Percentiles rank a stretch among this genome's conserved stretches.
Conservation (phyloP, 1,140 invertebrate genomes). For the Oryctes rhinoceros region DNA sequence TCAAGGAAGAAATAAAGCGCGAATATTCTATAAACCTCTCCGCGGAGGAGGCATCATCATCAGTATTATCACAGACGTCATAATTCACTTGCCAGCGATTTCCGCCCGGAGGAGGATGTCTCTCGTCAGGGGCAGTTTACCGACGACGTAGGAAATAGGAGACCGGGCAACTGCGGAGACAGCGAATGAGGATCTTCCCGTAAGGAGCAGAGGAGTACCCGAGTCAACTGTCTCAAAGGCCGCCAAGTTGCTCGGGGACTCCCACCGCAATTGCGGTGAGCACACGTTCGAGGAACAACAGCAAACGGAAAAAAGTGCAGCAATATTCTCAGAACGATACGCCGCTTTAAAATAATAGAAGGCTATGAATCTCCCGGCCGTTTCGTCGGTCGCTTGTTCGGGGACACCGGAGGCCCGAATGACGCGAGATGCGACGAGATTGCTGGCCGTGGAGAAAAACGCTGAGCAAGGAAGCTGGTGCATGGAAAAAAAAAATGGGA, state of each 20-base stretch:
- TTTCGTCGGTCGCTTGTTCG: slow-evolving; percentile 2
- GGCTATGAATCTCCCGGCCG: background rate
- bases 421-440: background rate
- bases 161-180: background rate
- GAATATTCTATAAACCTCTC: background rate
- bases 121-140: slow-evolving; percentile 7
- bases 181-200: background rate
- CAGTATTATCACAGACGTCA: slow-evolving; percentile 3
- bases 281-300: background rate
- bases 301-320: background rate
- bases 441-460: background rate
- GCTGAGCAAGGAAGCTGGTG: background rate
- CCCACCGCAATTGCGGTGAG: slow-evolving; percentile 1
- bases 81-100: background rate
- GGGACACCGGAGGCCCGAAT: background rate
- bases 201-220: background rate
- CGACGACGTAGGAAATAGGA: background rate
- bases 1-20: too few relatives aligned
- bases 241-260: background rate
- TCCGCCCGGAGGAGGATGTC: background rate
- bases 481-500: background rate
- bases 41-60: background rate
- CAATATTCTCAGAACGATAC: slow-evolving; percentile 10
- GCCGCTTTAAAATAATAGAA: slow-evolving; percentile 10
- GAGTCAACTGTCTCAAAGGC: background rate